Percentiles rank a stretch among this genome's conserved stretches.
Conservation (phyloP, 2,797 vertebrate genomes). For the Hipposideros larvatus region DNA sequence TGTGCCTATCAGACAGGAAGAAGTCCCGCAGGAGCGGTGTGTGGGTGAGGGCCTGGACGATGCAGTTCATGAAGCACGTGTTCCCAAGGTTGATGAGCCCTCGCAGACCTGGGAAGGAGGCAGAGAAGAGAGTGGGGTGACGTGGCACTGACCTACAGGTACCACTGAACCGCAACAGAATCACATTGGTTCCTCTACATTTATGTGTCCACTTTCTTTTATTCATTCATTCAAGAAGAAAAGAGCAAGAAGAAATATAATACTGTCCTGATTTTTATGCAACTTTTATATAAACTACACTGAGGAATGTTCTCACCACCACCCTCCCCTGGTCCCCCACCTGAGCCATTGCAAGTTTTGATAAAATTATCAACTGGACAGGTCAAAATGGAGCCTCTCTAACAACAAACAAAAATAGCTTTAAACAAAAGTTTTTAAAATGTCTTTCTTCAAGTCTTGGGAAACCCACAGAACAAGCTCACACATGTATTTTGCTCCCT, state of each 20-base stretch:
- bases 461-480: background rate
- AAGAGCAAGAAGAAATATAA: background rate
- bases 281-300: background rate
- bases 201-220: fast-evolving
- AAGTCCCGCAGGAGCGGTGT: slow-evolving; percentile 98
- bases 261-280: background rate
- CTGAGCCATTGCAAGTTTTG: background rate
- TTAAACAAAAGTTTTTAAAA: background rate
- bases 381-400: background rate
- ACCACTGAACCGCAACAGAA: fast-evolving
- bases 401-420: background rate
- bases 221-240: background rate
- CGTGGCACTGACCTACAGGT: fast-evolving
- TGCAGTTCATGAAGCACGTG: slow-evolving; percentile 99
- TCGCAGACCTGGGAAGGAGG: slow-evolving; percentile 93
- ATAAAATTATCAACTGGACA: background rate
- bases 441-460: background rate
- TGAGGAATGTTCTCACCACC: background rate
- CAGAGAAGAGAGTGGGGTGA: background rate
- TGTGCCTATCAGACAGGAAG: slow-evolving; percentile 98
- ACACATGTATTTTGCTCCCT: background rate
- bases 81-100: slow-evolving; percentile 99
- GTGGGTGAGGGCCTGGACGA: slow-evolving; percentile 99
- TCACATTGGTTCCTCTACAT: fast-evolving
- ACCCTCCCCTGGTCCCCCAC: background rate